Base-by-base conservation (phyloP, 2,888 invertebrate genomes). In the Troides aeacus region DNA sequence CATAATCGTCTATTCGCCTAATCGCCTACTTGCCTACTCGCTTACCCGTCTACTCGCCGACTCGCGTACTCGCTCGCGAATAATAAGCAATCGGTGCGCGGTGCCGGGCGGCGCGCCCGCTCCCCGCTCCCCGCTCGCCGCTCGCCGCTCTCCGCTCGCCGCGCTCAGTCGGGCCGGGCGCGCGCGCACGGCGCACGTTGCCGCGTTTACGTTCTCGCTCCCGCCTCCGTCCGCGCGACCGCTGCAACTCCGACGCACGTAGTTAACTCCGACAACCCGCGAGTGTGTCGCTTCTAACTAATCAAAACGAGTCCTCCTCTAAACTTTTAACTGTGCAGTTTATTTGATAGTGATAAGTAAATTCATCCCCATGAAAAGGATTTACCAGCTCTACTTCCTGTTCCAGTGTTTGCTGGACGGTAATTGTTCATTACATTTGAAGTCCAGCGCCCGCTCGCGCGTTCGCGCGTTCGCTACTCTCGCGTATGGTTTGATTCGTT, bases 31-130 rank as follows among this genome's bases (percentile, higher is more conserved):
- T 2, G 24, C 2, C 24, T 24, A 24, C 24, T 24, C 24, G 24
- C 24, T 2, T 2, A 2, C 24, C 2, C 24, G 24, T 24, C 24
- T 24, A 24, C 24, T 24, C 24, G 24, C 24, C 24, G 2, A 2
- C 24, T 24, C 4, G 24, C 77, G 75, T 76, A 78, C 79, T 78
- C 79, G 76, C 77, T 79, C 76, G 73, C 74, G 75, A 74, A 77
- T 85, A 76, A 87, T 85, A 84, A 85, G 84, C 84, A 83, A 81
- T 83, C 81, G 81, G 82, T 81, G 23, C 21, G 78, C 66, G 69
- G 71, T 65, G 63, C 62, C 53, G 21, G 10, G 21, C 30, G 12
- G 56, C 58, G 8, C 42, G 42, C n/a, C 12, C 53, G 17, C 53
- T 0, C 10, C 5, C 23, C 18, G 50, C 17, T 2, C 4, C 1